A percentile compares a stretch with the other conserved stretches of the same genome.
Conservation (phyloP, 2,113 vertebrate species). For the Neomonachus schauinslandi region DNA sequence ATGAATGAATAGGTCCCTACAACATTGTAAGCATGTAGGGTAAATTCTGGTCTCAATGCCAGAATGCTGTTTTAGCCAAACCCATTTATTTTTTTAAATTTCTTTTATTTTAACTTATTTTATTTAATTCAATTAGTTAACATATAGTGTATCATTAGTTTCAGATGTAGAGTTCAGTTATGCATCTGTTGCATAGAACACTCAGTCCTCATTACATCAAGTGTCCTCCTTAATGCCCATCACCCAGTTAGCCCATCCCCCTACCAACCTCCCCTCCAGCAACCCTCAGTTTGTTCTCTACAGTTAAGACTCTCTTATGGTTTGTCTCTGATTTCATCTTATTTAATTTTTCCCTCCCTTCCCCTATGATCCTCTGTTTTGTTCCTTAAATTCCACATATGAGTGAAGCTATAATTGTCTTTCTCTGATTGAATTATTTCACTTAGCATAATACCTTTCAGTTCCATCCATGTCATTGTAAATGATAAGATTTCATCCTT, state of each 20-base stretch:
- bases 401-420: not conserved
- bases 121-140: not conserved
- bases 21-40: not conserved
- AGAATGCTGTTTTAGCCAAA: conserved; percentile 41
- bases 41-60: conserved; percentile 4
- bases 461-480: not conserved
- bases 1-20: not conserved
- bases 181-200: not conserved
- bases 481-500: not conserved
- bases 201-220: not conserved
- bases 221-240: not conserved
- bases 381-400: not conserved
- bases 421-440: not conserved
- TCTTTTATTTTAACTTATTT: not conserved
- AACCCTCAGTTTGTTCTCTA: not conserved
- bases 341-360: not conserved
- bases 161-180: not conserved
- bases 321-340: not conserved
- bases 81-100: not conserved
- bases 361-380: not conserved
- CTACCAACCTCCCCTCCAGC: not conserved
- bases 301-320: not conserved
- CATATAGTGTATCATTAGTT: not conserved
- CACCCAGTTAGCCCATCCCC: not conserved
- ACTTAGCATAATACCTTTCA: not conserved